phyloP scores from a whole-genome alignment of 2,113 vertebrate species.

The Monopterus albus region DNA sequence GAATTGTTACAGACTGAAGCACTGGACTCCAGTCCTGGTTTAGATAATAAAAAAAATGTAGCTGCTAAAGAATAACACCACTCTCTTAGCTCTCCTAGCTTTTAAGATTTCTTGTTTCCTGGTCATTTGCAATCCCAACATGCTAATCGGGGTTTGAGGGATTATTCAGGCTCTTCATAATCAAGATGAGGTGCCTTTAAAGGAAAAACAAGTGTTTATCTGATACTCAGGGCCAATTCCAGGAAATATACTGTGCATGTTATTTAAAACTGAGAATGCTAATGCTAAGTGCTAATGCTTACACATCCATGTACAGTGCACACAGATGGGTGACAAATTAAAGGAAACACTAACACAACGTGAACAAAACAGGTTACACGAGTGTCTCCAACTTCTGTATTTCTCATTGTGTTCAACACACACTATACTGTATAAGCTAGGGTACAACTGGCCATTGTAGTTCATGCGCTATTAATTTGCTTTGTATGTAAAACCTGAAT shows the following conservation, averaged over 20 bases:
- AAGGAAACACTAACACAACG: no score
- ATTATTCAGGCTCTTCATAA: conserved; percentile 34
- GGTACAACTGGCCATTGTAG: no score
- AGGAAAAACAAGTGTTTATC: conserved; percentile 47
- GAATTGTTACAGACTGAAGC: conserved; percentile 32
- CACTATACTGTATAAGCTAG: no score
- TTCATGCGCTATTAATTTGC: no score
- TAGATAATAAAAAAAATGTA: neutral
- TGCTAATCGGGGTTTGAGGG: conserved; percentile 29
- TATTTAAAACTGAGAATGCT: neutral
- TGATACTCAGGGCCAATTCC: conserved; percentile 19
- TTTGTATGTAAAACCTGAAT: no score
- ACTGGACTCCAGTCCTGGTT: neutral
- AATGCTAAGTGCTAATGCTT: neutral
- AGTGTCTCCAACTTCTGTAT: no score
- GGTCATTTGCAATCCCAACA: conserved; percentile 49
- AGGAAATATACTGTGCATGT: conserved; percentile 10
- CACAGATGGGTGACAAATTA: no score
- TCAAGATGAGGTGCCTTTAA: conserved; percentile 35
- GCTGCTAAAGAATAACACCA: neutral
- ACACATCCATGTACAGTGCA: no score
- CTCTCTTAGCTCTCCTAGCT: neutral
- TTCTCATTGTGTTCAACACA: no score
- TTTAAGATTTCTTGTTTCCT: conserved; percentile 12
- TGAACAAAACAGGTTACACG: no score